A percentile compares a stretch with the other conserved stretches of the same genome.
Conservation (phyloP, 30 jellyfish, hydroid and myxozoan genomes). For the Turritopsis rubra region DNA sequence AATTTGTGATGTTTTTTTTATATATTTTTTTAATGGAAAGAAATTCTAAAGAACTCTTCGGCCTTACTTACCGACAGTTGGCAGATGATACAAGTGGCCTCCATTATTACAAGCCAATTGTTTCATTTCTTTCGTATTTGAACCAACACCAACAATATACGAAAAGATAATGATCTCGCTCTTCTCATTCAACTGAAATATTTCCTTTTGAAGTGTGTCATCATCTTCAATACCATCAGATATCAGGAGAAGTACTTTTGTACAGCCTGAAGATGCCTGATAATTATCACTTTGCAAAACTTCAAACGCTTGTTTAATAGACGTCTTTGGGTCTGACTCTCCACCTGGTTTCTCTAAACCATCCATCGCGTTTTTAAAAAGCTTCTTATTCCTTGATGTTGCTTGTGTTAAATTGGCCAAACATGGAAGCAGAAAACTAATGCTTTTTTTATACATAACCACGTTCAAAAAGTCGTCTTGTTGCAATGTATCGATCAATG, state of each 20-base stretch:
- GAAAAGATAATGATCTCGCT: background rate
- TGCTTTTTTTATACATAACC: slow-evolving; percentile 1
- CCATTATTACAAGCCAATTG: slow-evolving; percentile 9
- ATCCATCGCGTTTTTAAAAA: background rate
- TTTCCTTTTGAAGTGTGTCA: background rate
- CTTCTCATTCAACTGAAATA: background rate
- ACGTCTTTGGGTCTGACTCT: background rate
- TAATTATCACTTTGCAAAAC: background rate
- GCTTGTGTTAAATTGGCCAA: slow-evolving; percentile 11
- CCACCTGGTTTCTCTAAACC: background rate
- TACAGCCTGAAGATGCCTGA: slow-evolving; percentile 18
- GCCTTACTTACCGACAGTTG: slow-evolving; percentile 29
- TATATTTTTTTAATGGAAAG: no score
- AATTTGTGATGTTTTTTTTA: no score
- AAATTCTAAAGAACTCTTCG: no score
- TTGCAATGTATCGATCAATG: slow-evolving; percentile 63
- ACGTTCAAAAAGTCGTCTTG: slow-evolving; percentile 80
- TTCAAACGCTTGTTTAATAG: background rate
- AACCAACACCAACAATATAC: background rate
- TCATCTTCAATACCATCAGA: slow-evolving; percentile 23
- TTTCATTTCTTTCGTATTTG: background rate
- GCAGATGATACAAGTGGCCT: slow-evolving; percentile 6
- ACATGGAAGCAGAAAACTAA: background rate
- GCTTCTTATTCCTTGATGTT: slow-evolving; percentile 1
- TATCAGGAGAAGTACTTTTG: background rate